Evolutionary conservation across 2,113 vertebrate species (phyloP).

Genomic region (Leiothrix lutea): DNA sequence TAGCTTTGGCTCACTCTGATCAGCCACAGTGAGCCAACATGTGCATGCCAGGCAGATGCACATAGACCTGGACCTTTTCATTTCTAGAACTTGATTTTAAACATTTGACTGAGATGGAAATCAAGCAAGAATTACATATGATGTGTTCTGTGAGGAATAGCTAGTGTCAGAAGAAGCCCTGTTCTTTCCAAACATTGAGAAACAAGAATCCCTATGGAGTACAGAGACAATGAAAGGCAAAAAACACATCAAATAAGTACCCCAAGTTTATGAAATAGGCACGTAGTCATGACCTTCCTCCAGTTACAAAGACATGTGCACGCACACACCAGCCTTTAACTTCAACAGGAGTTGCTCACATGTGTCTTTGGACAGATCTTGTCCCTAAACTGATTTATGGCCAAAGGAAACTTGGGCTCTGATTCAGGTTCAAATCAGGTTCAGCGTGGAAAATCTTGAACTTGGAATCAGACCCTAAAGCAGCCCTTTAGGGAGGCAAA

Average conservation of each 20-base stretch:
- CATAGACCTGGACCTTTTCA: neutral
- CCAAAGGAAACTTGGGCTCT: slow-evolving; percentile 25
- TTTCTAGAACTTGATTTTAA: neutral
- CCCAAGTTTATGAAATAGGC: neutral
- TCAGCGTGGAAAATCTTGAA: slow-evolving; percentile 56
- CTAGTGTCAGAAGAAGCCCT: neutral
- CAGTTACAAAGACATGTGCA: neutral
- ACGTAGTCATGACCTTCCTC: neutral
- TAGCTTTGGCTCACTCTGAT: neutral
- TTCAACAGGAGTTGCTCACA: neutral
- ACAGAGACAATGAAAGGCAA: neutral
- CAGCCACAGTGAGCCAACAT: neutral
- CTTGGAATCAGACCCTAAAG: slow-evolving; percentile 27
- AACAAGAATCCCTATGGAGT: neutral
- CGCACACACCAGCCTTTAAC: neutral
- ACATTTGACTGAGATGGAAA: neutral
- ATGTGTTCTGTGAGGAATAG: neutral
- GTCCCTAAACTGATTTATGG: slow-evolving; percentile 43
- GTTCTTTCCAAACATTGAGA: neutral
- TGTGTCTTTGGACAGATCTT: slow-evolving; percentile 30
- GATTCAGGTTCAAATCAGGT: slow-evolving; percentile 52
- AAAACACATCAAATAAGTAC: neutral
- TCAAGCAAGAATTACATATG: neutral
- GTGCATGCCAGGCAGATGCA: neutral
- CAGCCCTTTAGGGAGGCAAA: slow-evolving; percentile 20